A percentile compares a stretch with the other conserved stretches of the same genome.
Evolutionary conservation across 2,113 vertebrate genomes (phyloP).

Genomic region (Clinocottus analis): DNA sequence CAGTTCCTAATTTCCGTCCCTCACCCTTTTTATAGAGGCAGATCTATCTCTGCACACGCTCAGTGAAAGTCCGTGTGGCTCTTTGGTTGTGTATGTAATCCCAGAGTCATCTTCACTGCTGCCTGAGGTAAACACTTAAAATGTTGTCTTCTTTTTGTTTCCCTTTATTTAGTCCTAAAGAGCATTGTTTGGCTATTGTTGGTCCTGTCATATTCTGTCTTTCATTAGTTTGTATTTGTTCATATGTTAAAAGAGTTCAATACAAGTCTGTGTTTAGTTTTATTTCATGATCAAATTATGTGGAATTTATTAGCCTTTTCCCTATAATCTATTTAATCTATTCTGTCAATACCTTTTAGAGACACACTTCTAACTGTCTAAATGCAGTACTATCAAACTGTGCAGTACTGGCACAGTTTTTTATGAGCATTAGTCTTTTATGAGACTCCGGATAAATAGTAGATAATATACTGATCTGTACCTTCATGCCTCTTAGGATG

Average conservation of each 20-base stretch:
- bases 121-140: constrained; percentile 83
- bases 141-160: neutral
- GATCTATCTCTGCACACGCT: constrained; percentile 83
- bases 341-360: neutral
- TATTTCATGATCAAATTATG: neutral
- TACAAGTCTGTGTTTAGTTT: neutral
- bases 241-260: neutral
- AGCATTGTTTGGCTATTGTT: neutral
- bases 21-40: constrained; percentile 79
- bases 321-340: neutral
- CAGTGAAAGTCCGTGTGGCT: constrained; percentile 83
- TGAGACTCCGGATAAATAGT: neutral
- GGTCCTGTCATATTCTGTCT: neutral
- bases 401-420: neutral
- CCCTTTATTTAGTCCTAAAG: neutral
- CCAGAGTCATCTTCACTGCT: constrained; percentile 86
- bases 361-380: neutral
- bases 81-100: constrained; percentile 90
- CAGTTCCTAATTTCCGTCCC: neutral
- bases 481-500: constrained; percentile 73
- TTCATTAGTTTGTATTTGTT: neutral
- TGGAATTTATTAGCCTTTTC: neutral
- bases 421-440: constrained; percentile 2
- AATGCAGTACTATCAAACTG: neutral
- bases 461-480: neutral